Base-by-base conservation (phyloP, 2,113 vertebrate species). In the Galeopterus variegatus region DNA sequence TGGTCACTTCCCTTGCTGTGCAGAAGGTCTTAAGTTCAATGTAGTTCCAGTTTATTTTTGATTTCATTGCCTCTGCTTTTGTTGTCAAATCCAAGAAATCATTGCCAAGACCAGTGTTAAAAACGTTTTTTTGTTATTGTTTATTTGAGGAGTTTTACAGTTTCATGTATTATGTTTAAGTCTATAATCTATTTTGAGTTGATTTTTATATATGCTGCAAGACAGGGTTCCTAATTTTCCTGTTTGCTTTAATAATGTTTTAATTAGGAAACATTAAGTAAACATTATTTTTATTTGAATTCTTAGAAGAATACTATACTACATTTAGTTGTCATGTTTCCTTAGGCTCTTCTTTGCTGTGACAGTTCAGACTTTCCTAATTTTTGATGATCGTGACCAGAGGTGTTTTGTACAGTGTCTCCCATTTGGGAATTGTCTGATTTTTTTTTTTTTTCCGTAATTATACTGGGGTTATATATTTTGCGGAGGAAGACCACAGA, bases 231-330 rank as follows among this genome's bases (percentile, higher is more conserved):
- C 31, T 81, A 54, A 52, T 54, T 69, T 88, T 87, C 9, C 17
- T 45, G 0, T 92, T 62, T 77, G 10, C 50, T 81, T 17, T 1
- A 62, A 62, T 76, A 87, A 60, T 41, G 60, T 92, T 83, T 92
- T 88, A 17, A 65, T 73, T 75, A 60, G 60, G 13, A 76, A 62
- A 87, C 6, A 85, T 85, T 85, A 92, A 92, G 70, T 81, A 58
- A 14, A 28, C 13, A 60, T 86, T 3, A 80, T 13, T 69, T 89
- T 86, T 72, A 69, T 86, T 58, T 95, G 2, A 75, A 50, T 89
- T 93, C n/a, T 77, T 87, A 77, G 4, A 90, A 86, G 18, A 36
- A 65, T 24, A 28, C 31, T n/a, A 33, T 56, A 15, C 41, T 67
- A 41, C 9, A 36, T 36, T 65, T 18, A 50, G 3, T 62, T 67